Conservation (phyloP, 2,888 invertebrate species). For the Cantharis rufa region DNA sequence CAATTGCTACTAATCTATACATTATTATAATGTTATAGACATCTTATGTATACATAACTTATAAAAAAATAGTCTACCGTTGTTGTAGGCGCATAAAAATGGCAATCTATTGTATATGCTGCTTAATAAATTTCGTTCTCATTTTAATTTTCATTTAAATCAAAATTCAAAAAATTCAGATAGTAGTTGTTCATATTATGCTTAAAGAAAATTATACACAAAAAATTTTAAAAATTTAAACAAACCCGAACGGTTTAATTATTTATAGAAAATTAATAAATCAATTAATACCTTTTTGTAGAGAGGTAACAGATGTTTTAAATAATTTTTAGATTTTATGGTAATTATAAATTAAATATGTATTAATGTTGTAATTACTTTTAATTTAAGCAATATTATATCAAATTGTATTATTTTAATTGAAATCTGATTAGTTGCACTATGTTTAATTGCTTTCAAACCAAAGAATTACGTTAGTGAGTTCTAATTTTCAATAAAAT, state of each 20-base stretch:
- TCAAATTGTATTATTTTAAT: background rate
- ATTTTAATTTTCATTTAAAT: background rate
- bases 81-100: background rate
- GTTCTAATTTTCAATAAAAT: background rate
- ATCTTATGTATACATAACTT: slow-evolving; percentile 31
- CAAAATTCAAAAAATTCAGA: background rate
- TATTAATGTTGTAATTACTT: background rate
- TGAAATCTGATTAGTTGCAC: background rate
- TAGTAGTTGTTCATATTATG: too few species aligned
- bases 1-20: slow-evolving; percentile 39
- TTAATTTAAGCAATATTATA: background rate
- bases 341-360: background rate
- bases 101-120: background rate
- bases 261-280: background rate
- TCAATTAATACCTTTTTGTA: background rate
- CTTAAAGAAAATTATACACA: too few species aligned
- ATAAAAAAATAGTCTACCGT: background rate
- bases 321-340: background rate
- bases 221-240: background rate
- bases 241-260: background rate
- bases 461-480: background rate
- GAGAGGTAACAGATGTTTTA: background rate
- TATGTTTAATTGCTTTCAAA: background rate
- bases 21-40: slow-evolving; percentile 31
- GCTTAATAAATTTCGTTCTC: background rate